Evolutionary conservation across 2,797 vertebrate species (phyloP).

Genomic region (Sternarchorhynchus goeldii): DNA sequence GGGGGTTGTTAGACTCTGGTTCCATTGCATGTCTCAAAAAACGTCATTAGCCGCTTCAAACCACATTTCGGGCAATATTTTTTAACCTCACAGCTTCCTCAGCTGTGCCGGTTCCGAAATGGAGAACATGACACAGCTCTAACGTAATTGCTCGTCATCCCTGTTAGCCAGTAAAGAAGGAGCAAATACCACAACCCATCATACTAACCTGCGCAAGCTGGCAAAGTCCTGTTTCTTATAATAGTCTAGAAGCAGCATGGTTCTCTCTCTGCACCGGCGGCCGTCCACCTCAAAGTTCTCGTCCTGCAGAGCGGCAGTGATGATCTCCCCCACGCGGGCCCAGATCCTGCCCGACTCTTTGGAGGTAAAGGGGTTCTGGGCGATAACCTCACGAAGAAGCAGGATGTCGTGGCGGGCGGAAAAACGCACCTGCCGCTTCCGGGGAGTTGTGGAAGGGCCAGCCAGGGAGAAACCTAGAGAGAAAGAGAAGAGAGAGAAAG

Average conservation of each 20-base stretch:
- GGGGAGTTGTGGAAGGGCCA: slow-evolving; percentile 69
- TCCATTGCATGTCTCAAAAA: too few species aligned
- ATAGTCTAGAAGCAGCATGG: slow-evolving; percentile 80
- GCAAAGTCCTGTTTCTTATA: slow-evolving; percentile 81
- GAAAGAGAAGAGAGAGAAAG: background rate
- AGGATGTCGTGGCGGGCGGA: slow-evolving; percentile 81
- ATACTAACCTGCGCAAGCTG: slow-evolving; percentile 75
- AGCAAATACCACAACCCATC: background rate
- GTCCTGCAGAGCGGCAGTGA: slow-evolving; percentile 74
- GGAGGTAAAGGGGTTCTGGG: slow-evolving; percentile 78
- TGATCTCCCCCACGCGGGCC: slow-evolving; percentile 78
- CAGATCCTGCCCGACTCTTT: slow-evolving; percentile 78
- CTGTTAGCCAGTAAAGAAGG: background rate
- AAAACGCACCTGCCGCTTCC: slow-evolving; percentile 80
- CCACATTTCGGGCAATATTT: too few species aligned
- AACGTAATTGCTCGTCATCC: too few species aligned
- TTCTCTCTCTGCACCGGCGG: slow-evolving; percentile 78
- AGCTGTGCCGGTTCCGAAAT: too few species aligned
- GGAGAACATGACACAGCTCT: too few species aligned
- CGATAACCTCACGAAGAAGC: slow-evolving; percentile 77
- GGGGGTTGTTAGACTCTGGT: too few species aligned
- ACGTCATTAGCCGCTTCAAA: too few species aligned
- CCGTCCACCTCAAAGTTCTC: slow-evolving; percentile 82
- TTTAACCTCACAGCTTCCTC: too few species aligned
- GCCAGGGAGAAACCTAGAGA: slow-evolving; percentile 69